Base-by-base conservation (phyloP, 2,888 invertebrate species). In the Flexamia atlantica region DNA sequence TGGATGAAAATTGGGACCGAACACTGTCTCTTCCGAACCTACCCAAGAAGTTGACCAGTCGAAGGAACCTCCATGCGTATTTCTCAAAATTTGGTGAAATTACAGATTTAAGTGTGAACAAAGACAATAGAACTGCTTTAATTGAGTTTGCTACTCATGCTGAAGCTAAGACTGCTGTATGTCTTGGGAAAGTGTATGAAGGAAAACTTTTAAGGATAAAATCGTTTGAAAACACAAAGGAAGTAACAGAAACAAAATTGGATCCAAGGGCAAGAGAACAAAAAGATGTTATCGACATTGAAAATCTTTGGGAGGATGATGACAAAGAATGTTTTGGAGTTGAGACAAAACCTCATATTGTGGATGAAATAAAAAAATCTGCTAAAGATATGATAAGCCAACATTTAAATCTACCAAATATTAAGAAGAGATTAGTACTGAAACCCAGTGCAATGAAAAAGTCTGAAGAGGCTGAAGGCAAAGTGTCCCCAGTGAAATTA, bases 91-190 rank as follows among this genome's bases (percentile, higher is more conserved):
- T 84, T 84, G 86, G 86, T 28, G 68, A 46, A 3, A 82, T 86
- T 4, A 70, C 72, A 32, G 40, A 46, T 14, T 46, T 74, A 40
- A 76, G 50, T 30, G 46, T 84, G 42, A 82, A 83, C 25, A 81
- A 81, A 42, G 40, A 85, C n/a, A 36, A 72, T 23, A 60, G 42
- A 46, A 80, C 40, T 50, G 84, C 82, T 53, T 72, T 83, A 10
- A 46, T 86, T 23, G 68, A 79, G n/a, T 86, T 85, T 81, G 70
- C 70, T 46, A 80, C 72, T 70, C 74, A 50, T 30, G 91, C 92
- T 30, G 92, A 92, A 0, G 94, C 94, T 0, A 90, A 90, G 85
- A 88, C 84, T 23, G 86, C 86, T 17, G 87, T 90, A 83, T 82
- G 57, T 14, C 84, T 90, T 40, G 90, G 90, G 9, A 50, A 32